phyloP scores from a whole-genome alignment of 30 jellyfish, hydroid and myxozoan genomes.

The Pelagia noctiluca region DNA sequence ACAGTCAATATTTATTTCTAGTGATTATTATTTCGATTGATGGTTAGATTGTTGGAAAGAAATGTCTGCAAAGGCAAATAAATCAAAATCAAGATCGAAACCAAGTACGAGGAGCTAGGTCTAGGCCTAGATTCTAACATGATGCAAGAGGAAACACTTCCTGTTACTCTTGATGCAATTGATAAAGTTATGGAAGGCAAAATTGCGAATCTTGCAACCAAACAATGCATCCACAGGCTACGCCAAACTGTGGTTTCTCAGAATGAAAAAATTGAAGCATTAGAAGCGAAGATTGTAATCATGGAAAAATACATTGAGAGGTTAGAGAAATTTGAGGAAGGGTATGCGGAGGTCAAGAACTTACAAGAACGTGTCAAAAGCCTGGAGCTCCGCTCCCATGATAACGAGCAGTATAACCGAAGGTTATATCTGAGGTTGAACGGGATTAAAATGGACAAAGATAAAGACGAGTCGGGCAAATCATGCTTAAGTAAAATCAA shows the following conservation, averaged over 20 bases:
- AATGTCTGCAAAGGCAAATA: no score
- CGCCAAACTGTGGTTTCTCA: neutral
- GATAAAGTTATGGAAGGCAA: neutral
- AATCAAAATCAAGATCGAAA: no score
- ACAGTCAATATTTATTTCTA: no score
- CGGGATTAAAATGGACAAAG: slow-evolving; percentile 7
- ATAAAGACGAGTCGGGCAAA: slow-evolving; percentile 1
- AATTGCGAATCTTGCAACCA: slow-evolving; percentile 10
- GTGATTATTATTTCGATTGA: no score
- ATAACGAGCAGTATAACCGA: slow-evolving; percentile 17
- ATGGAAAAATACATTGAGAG: slow-evolving; percentile 9
- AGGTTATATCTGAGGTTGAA: neutral
- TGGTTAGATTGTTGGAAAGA: no score
- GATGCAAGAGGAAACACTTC: no score
- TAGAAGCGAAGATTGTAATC: slow-evolving; percentile 1
- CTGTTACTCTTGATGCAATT: slow-evolving; percentile 9
- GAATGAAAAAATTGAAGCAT: slow-evolving; percentile 6
- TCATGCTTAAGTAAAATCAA: neutral
- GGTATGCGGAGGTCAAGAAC: neutral
- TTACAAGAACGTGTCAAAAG: neutral
- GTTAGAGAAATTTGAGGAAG: slow-evolving; percentile 6
- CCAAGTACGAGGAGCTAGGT: no score
- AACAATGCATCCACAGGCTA: neutral
- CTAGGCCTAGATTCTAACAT: no score
- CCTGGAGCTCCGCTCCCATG: slow-evolving; percentile 10